These are phyloP conservation scores for Noctua pronuba DNA, from an alignment of 2,888 invertebrate genomes.

Conservation along the genomic window DNA sequence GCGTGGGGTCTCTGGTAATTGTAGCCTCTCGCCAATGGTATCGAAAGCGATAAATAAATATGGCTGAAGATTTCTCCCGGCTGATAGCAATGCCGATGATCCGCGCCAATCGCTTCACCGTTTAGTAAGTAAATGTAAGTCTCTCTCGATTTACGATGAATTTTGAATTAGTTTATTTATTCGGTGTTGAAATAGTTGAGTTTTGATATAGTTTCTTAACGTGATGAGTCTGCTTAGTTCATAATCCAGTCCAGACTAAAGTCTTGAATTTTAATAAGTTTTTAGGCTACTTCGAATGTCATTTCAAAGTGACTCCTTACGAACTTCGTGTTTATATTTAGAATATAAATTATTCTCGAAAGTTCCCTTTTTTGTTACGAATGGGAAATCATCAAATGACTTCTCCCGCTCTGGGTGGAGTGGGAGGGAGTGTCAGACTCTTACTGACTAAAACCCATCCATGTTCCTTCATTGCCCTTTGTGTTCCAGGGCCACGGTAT, in stretches of 20 bases:
- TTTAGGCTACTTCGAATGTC: background rate
- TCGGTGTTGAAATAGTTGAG: background rate
- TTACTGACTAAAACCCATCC: too few relatives aligned
- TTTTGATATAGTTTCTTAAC: too few relatives aligned
- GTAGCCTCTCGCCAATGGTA: constrained; percentile 80
- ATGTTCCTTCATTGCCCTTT: too few relatives aligned
- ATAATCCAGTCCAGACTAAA: background rate
- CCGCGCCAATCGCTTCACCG: constrained; percentile 48
- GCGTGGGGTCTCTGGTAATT: constrained; percentile 83
- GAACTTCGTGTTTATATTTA: background rate
- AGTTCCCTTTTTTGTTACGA: too few relatives aligned
- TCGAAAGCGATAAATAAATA: constrained; percentile 86
- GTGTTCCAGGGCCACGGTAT: too few relatives aligned
- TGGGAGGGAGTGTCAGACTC: too few relatives aligned
- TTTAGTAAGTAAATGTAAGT: constrained; percentile 57
- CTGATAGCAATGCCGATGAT: constrained; percentile 60
- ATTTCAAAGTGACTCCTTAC: background rate
- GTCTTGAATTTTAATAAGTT: background rate
- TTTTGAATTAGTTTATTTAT: constrained; percentile 34
- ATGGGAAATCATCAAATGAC: too few relatives aligned
- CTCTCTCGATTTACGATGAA: constrained; percentile 16
- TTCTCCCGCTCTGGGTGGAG: too few relatives aligned
- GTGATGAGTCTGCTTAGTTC: background rate
- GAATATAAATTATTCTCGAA: constrained; percentile 2
- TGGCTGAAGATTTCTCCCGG: constrained; percentile 75